These are phyloP conservation scores for Hydrotaea cyrtoneurina DNA, from an alignment of 2,888 invertebrate genomes.

Conservation along the genomic window DNA sequence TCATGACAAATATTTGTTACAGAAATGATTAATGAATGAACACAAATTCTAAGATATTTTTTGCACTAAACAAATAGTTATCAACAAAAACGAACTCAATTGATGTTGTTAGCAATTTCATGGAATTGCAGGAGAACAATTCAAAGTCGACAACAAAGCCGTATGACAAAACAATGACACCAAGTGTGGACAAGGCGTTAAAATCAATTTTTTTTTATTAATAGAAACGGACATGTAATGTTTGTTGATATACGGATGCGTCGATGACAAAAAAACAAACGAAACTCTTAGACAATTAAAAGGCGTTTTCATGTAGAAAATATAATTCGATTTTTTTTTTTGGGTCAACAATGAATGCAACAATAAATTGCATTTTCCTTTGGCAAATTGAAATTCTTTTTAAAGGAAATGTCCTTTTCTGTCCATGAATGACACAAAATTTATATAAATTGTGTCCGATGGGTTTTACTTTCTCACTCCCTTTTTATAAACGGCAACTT, in stretches of 20 bases:
- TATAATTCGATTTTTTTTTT: conserved; percentile 43
- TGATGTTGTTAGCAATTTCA: conserved; percentile 61
- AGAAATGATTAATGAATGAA: conserved; percentile 50
- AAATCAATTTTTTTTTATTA: conserved; percentile 59
- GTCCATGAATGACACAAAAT: conserved; percentile 30
- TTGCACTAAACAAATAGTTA: conserved; percentile 52
- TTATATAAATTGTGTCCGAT: conserved; percentile 14
- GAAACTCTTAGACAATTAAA: conserved; percentile 61
- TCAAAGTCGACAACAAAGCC: background rate
- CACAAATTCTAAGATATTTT: conserved; percentile 16
- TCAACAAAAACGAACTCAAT: background rate
- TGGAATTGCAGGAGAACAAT: conserved; percentile 59
- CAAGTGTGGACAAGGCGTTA: conserved; percentile 70
- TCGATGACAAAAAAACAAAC: background rate
- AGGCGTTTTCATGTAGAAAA: conserved; percentile 69
- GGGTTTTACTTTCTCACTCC: conserved; percentile 61
- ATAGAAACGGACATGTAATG: conserved; percentile 50
- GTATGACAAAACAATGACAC: conserved; percentile 20
- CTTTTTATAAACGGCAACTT: conserved; percentile 51
- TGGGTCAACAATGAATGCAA: conserved; percentile 36
- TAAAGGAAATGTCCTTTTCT: conserved; percentile 23
- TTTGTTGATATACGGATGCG: conserved; percentile 48
- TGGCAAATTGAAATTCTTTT: conserved; percentile 18
- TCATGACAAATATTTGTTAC: conserved; percentile 64
- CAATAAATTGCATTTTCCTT: conserved; percentile 51